Base-by-base conservation (phyloP, 2,888 invertebrate genomes). In the Arctia plantaginis region DNA sequence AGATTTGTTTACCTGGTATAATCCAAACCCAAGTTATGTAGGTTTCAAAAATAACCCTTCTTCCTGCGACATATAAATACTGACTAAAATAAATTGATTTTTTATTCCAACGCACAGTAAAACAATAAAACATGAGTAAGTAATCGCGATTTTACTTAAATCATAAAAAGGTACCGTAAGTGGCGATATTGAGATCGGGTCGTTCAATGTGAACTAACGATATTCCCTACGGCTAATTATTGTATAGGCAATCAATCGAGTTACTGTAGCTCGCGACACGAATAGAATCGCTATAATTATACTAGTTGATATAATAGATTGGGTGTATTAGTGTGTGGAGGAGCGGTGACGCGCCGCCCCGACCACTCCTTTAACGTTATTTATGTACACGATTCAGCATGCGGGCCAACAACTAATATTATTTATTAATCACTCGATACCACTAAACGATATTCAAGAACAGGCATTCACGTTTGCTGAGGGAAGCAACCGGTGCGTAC, bases 221-320 rank as follows among this genome's bases (percentile, higher is more conserved):
- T 81, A 79, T 81, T 82, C 80, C 80, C 77, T 80, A 77, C 75
- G 82, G 85, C 87, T 92, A 92, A 91, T 91, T 90, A 90, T 55
- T 23, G n/a, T 90, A 92, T 87, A 86, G 85, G 88, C 88, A 89
- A 90, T 91, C 90, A 91, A 92, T 92, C 88, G 90, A 89, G 90
- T 90, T 88, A 90, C 88, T 88, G 89, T 82, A 87, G 87, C 85
- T 81, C 82, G 86, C 82, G 88, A 89, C 89, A 87, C 82, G 80
- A 90, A 89, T 90, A 90, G 88, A 87, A 77, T 77, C 73, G 77
- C 84, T 82, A 77, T 86, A 85, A 86, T 85, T 85, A 84, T 82
- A 82, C 82, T 82, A 82, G 82, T 84, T 82, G 82, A 83, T 85
- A 87, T 83, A 86, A 88, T 84, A 83, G 77, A 84, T 84, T 80